Evolutionary conservation across 2,888 invertebrate genomes (phyloP), one percentile per base, ranked within the genome.

Genomic region (Harpalus rubripes): DNA sequence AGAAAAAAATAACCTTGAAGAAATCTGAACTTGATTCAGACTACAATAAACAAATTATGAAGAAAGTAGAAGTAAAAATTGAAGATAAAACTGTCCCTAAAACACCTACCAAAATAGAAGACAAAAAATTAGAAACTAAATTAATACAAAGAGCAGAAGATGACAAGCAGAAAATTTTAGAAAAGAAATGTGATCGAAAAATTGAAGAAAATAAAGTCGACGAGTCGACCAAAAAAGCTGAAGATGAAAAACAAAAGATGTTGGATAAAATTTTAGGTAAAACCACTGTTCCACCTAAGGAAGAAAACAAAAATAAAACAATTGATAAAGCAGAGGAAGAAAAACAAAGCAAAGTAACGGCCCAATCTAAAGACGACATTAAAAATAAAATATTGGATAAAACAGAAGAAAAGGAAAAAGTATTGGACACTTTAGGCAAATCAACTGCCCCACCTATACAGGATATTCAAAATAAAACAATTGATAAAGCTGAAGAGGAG

Each of bases 331-430:
- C 61, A 4, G 80, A 65, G 74, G 86, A 86, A 82, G 86, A 87
- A 78, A 68, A 84, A 84, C 22, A 68, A 10, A 84, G 79, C 72
- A 80, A 84, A 85, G 83, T 81, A 7, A 18, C 83, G 15, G 44
- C 85, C 68, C 1, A 80, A 58, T 0, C 7, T 85, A 83, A 58
- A 16, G 16, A 59, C 16, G 15, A 15, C 3, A 4, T 0, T 0
- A 59, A 83, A 26, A 80, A 79, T 18, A 85, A 86, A 84, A 80
- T 44, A 44, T 8, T 68, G 10, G 56, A 81, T 81, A 81, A 81
- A 68, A 88, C 59, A 78, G 86, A 86, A 82, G 86, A 87, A 80
- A 68, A 84, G 84, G 15, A 68, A 10, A 84, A 81, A 80, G 68
- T 56, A 18, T n/a, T 72, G 56, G 79, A 85, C 32, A 81, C 63